A percentile compares a stretch with the other conserved stretches of the same genome.
Conservation (phyloP, 2,797 vertebrate species). For the Vultur gryphus region DNA sequence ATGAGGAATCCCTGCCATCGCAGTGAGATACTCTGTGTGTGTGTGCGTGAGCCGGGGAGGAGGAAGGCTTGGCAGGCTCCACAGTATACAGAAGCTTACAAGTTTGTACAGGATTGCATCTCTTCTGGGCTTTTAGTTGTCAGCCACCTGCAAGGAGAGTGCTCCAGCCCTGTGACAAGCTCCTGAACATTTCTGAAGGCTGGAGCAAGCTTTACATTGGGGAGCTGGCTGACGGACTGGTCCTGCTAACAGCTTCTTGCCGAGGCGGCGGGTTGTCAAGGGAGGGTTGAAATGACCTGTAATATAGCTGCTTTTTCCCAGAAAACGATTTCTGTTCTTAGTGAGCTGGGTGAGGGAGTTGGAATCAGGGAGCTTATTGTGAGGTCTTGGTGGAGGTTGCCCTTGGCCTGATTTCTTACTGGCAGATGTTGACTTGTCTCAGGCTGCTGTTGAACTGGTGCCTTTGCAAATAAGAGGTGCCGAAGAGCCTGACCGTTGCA, state of each 20-base stretch:
- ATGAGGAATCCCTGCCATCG: background rate
- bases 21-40: background rate
- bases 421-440: background rate
- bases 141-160: background rate
- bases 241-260: background rate
- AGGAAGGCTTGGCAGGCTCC: background rate
- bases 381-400: background rate
- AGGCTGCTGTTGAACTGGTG: background rate
- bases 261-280: accelerated
- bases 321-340: background rate
- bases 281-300: background rate
- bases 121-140: background rate
- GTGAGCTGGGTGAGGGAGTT: background rate
- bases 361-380: background rate
- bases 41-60: background rate
- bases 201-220: background rate
- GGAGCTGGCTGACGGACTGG: background rate
- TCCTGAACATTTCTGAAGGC: background rate
- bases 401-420: background rate
- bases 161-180: background rate
- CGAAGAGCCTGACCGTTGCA: background rate
- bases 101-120: background rate
- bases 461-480: background rate
- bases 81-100: accelerated
- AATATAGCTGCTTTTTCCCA: background rate